These are phyloP conservation scores for Scaptomyza pallida DNA, from an alignment of 1,140 invertebrate genomes.

Conservation along the genomic window DNA sequence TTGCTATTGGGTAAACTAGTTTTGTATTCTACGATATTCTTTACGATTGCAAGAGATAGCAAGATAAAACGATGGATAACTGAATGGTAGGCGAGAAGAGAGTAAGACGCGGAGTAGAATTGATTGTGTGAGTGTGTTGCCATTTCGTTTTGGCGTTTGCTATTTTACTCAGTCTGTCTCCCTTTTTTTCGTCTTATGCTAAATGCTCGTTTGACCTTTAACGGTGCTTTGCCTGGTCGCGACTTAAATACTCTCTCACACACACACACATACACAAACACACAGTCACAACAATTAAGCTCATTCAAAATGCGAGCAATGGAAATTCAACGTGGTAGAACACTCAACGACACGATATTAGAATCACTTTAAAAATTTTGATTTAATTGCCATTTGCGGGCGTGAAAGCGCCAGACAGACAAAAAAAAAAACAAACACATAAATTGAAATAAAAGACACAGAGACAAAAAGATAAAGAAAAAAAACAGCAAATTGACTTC, in stretches of 20 bases:
- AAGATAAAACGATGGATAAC: not conserved
- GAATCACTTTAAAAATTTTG: constrained; percentile 70
- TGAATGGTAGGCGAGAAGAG: too few species aligned
- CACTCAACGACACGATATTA: constrained; percentile 58
- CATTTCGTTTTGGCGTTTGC: constrained; percentile 24
- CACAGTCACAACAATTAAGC: constrained; percentile 71
- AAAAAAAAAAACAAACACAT: constrained; percentile 2
- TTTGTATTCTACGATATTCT: constrained; percentile 73
- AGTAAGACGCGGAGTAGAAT: constrained; percentile 5
- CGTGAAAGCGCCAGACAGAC: constrained; percentile 38
- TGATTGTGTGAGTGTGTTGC: constrained; percentile 36
- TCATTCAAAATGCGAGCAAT: constrained; percentile 77
- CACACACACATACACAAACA: not conserved
- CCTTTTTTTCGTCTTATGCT: constrained; percentile 40
- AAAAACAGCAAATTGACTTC: constrained; percentile 62
- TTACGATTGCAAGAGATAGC: constrained; percentile 32
- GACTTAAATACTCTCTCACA: constrained; percentile 9
- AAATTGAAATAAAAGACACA: constrained; percentile 9
- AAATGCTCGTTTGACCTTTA: constrained; percentile 78
- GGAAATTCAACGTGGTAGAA: constrained; percentile 45
- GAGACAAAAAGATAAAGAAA: constrained; percentile 14
- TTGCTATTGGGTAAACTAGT: constrained; percentile 65
- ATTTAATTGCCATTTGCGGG: constrained; percentile 55
- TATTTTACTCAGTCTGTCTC: constrained; percentile 25
- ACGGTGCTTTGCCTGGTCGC: constrained; percentile 62